Evolutionary conservation across 2,888 invertebrate genomes (phyloP), one percentile per base, ranked within the genome.

Genomic region (Trissonchulus sp.): DNA sequence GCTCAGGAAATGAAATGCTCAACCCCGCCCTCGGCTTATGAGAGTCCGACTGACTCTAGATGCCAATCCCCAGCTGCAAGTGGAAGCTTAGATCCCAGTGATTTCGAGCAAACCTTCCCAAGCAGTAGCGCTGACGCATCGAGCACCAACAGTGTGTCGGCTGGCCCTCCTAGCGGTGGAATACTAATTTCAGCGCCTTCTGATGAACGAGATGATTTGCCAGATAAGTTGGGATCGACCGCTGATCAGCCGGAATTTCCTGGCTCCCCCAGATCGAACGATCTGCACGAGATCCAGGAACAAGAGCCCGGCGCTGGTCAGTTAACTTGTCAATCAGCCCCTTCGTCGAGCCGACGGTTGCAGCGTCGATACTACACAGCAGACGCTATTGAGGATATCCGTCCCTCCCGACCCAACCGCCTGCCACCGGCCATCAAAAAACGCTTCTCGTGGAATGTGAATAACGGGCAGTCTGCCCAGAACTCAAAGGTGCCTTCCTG

Each of bases 331-430:
- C 8, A 15, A 23, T 23, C 48, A 48, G 48, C 8, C 48, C 48
- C 48, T 48, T 23, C 48, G 48, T 8, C 48, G 8, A 48, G 8
- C 8, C 71, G 71, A 23, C 71, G 71, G 8, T 33, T 71, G 8
- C n/a, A 71, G 31, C 71, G 71, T 35, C 71, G 71, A 18, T 71
- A 71, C 71, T 33, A 71, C 38, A 71, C 71, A 3, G 71, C 71
- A 23, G 71, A 71, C 38, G 35, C 38, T 15, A 38, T 71, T 33
- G 71, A 71, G 28, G 36, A 71, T n/a, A 18, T 71, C 8, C 30
- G 35, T 3, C 71, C 71, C 3, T 28, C 71, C 15, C 35, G 33
- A 8, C 35, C 33, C n/a, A 34, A 30, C 38, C 23, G n/a, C 2
- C 38, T 28, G 36, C 60, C 48, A 3, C 31, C 18, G 34, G 73